Conservation (phyloP, 1,140 invertebrate species). For the Nixonia krombeini region DNA sequence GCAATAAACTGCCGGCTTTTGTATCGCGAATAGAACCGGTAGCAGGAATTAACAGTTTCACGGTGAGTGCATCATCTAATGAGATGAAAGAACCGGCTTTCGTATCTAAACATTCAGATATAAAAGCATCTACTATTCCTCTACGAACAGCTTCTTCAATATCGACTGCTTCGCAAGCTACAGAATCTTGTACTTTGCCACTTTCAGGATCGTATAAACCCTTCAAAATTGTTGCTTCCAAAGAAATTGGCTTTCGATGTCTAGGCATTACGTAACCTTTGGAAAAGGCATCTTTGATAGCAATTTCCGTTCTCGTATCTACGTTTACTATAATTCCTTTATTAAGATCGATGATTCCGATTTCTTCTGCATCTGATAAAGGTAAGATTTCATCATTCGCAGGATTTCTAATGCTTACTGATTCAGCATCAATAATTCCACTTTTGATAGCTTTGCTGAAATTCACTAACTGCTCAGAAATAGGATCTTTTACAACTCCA, state of each 20-base stretch:
- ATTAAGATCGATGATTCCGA: constrained; percentile 82
- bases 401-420: constrained; percentile 80
- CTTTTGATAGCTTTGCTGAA: constrained; percentile 80
- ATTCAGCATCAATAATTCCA: constrained; percentile 82
- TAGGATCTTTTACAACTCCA: constrained; percentile 77
- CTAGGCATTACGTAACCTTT: constrained; percentile 79
- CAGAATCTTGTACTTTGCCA: constrained; percentile 80
- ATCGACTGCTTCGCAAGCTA: constrained; percentile 76
- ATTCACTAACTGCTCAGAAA: constrained; percentile 75
- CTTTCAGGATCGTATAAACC: constrained; percentile 80
- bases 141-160: constrained; percentile 83
- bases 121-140: constrained; percentile 85
- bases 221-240: constrained; percentile 82
- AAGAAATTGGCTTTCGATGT: constrained; percentile 79
- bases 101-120: constrained; percentile 86
- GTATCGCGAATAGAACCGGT: constrained; percentile 80
- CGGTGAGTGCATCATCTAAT: constrained; percentile 78
- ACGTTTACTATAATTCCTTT: constrained; percentile 80
- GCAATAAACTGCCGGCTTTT: constrained; percentile 76
- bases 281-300: constrained; percentile 80
- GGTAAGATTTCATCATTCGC: constrained; percentile 80
- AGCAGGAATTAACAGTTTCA: constrained; percentile 78
- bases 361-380: constrained; percentile 82
- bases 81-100: constrained; percentile 78
- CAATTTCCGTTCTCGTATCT: constrained; percentile 77